Percentiles rank a stretch among this genome's conserved stretches.
These are phyloP conservation scores for Drosophila kanekoi DNA, from an alignment of 2,888 invertebrate species.

Conservation along the genomic window DNA sequence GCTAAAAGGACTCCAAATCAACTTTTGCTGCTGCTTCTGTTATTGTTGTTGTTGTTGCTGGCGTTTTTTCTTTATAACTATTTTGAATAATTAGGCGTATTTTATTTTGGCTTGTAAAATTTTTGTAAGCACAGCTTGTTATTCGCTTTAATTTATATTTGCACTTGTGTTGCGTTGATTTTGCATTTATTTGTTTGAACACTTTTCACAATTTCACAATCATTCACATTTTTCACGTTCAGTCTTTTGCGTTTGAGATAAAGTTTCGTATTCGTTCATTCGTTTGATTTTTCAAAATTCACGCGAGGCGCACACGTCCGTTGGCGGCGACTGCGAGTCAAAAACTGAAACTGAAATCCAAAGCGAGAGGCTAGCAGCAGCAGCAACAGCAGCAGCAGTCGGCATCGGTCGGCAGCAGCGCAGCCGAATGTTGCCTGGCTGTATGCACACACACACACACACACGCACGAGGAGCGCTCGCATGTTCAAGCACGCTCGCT, in stretches of 20 bases:
- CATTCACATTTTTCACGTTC: slow-evolving; percentile 45
- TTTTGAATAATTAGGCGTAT: slow-evolving; percentile 33
- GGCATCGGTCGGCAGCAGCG: neutral
- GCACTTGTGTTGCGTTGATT: slow-evolving; percentile 25
- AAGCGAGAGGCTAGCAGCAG: slow-evolving; percentile 42
- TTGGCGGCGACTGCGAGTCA: slow-evolving; percentile 69
- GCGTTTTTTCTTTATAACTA: slow-evolving; percentile 31
- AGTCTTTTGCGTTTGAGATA: slow-evolving; percentile 55
- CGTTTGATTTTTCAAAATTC: slow-evolving; percentile 36
- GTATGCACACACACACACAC: slow-evolving; percentile 14
- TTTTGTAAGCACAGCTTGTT: slow-evolving; percentile 21
- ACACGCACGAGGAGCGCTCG: slow-evolving; percentile 10
- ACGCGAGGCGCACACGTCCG: slow-evolving; percentile 71
- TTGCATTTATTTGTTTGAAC: slow-evolving; percentile 22
- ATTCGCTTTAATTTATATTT: slow-evolving; percentile 6
- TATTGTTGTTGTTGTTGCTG: slow-evolving; percentile 12
- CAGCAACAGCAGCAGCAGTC: slow-evolving; percentile 14
- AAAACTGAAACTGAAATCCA: slow-evolving; percentile 69
- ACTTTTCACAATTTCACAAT: slow-evolving; percentile 36
- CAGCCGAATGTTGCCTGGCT: slow-evolving; percentile 34
- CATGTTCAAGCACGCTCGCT: slow-evolving; percentile 52
- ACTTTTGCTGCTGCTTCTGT: slow-evolving; percentile 8
- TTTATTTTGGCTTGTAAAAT: slow-evolving; percentile 25
- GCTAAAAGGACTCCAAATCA: slow-evolving; percentile 19
- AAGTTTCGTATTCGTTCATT: slow-evolving; percentile 68